A percentile compares a stretch with the other conserved stretches of the same genome.
Evolutionary conservation across 2,113 vertebrate genomes (phyloP).

Genomic region (Aptenodytes patagonicus): DNA sequence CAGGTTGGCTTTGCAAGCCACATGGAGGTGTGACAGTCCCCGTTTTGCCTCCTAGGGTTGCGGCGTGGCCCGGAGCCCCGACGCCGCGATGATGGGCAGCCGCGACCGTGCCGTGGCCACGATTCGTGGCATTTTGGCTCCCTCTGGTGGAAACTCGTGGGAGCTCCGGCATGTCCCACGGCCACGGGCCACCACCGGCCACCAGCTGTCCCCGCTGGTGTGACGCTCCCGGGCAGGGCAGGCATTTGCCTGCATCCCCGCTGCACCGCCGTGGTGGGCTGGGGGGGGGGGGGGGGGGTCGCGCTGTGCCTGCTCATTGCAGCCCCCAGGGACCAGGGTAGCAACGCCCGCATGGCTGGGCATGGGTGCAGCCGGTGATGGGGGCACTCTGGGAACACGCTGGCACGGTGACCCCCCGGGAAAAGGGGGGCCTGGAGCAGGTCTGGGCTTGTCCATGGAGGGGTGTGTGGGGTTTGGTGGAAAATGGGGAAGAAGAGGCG

Average conservation of each 20-base stretch:
- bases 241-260: not conserved
- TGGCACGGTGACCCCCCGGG: not conserved
- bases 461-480: not conserved
- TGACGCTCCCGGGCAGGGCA: not conserved
- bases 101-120: not conserved
- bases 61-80: not conserved
- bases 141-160: constrained; percentile 18
- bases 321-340: not conserved
- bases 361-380: not conserved
- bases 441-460: not conserved
- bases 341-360: not conserved
- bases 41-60: not conserved
- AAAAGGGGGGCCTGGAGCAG: not conserved
- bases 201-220: not conserved
- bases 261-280: not conserved
- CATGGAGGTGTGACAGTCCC: not conserved
- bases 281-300: fast-evolving
- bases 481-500: not conserved
- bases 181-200: not conserved
- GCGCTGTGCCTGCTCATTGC: not conserved
- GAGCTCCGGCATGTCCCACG: not conserved
- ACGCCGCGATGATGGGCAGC: not conserved
- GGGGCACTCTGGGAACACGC: not conserved
- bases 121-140: not conserved
- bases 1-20: not conserved